Evolutionary conservation across 2,888 invertebrate genomes (phyloP).

Genomic region (Polymixis flavicincta): DNA sequence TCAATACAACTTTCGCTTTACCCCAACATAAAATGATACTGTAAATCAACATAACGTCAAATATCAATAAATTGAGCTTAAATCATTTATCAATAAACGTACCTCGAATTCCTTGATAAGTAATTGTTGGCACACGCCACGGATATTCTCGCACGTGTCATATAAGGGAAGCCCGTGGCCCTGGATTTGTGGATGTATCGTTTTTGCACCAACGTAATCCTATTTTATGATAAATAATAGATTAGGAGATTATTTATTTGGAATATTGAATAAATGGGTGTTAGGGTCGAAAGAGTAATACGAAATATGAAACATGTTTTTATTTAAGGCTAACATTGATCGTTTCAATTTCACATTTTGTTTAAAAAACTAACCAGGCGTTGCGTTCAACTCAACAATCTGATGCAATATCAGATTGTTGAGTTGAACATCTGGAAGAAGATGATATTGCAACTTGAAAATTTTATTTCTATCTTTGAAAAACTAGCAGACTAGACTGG

Average conservation of each 20-base stretch:
- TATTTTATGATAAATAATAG: conserved; percentile 65
- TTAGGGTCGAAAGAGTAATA: conserved; percentile 46
- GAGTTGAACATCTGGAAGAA: not conserved
- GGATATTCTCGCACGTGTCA: conserved; percentile 76
- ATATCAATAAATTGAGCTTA: conserved; percentile 49
- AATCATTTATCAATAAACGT: conserved; percentile 58
- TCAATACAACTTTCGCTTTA: not conserved
- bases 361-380: not conserved
- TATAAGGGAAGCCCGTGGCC: conserved; percentile 55
- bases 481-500: not conserved
- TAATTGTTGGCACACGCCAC: conserved; percentile 81
- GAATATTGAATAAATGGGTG: conserved; percentile 48
- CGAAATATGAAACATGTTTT: not conserved
- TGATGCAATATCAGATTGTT: not conserved
- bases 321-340: not conserved
- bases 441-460: not conserved
- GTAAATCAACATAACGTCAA: conserved; percentile 42
- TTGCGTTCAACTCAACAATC: too few species aligned
- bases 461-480: not conserved
- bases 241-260: conserved; percentile 64
- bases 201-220: conserved; percentile 60
- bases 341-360: not conserved
- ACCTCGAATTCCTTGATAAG: conserved; percentile 72
- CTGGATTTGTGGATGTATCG: conserved; percentile 43
- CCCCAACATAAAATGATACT: not conserved